Evolutionary conservation across 1,140 invertebrate species (phyloP).

Genomic region (Rhagoletis zephyria): DNA sequence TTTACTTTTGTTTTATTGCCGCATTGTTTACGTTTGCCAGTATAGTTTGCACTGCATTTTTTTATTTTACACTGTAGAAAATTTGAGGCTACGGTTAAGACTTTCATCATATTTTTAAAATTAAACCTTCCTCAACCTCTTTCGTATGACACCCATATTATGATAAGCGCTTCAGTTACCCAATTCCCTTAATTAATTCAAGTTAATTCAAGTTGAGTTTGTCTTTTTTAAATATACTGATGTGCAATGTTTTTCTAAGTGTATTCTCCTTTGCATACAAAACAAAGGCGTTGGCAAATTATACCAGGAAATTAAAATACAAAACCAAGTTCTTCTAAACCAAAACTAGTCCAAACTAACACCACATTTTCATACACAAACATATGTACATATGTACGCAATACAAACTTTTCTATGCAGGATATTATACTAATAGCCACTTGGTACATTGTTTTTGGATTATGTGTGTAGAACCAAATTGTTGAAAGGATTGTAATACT

Average conservation of each 20-base stretch:
- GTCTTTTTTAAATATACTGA: no score
- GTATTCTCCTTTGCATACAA: background rate
- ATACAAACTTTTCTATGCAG: background rate
- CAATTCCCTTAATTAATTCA: no score
- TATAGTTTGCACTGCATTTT: background rate
- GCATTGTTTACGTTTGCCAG: background rate
- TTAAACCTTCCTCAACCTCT: no score
- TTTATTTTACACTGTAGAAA: background rate
- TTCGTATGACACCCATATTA: no score
- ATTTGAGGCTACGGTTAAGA: background rate
- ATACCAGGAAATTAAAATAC: slow-evolving; percentile 41
- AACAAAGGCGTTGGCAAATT: background rate
- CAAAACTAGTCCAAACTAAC: background rate
- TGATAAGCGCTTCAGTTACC: no score
- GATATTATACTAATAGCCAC: background rate
- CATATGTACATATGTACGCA: background rate
- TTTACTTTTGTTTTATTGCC: background rate
- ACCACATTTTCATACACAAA: background rate
- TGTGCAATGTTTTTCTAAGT: background rate
- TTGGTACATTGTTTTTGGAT: background rate
- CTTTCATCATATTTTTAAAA: no score
- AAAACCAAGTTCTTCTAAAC: background rate
- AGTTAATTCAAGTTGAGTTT: no score
- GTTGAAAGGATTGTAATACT: no score
- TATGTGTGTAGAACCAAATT: background rate